Percentiles rank a stretch among this genome's conserved stretches.
phyloP scores from a whole-genome alignment of 2,888 invertebrate genomes.

The Tetanocera ferruginea region DNA sequence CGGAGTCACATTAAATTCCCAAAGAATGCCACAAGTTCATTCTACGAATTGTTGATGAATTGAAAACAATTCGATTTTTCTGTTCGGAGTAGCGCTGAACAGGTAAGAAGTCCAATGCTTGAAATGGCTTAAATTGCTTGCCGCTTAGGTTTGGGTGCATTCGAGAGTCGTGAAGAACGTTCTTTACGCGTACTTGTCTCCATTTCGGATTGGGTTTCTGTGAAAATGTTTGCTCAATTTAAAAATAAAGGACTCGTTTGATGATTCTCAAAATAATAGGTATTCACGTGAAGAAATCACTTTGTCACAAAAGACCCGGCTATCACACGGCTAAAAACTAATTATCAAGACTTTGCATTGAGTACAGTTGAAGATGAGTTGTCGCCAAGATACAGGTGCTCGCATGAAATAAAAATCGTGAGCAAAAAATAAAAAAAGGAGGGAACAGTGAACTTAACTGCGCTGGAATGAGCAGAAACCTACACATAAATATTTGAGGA shows the following conservation, averaged over 20 bases:
- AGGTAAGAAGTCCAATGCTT: neutral
- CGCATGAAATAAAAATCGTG: neutral
- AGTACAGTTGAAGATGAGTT: neutral
- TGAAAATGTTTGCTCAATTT: neutral
- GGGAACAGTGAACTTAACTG: neutral
- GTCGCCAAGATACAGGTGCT: conserved; percentile 16
- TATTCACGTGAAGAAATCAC: neutral
- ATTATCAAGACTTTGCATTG: neutral
- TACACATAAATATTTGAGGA: conserved; percentile 21
- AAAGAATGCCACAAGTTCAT: conserved; percentile 21
- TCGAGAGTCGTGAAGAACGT: conserved; percentile 17
- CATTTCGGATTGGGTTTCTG: neutral
- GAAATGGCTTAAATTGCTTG: conserved; percentile 15
- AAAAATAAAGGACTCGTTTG: neutral
- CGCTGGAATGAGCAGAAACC: conserved; percentile 14
- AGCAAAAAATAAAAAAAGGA: neutral
- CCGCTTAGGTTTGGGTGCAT: conserved; percentile 23
- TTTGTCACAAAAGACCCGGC: neutral
- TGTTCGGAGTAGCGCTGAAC: neutral
- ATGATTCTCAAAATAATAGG: neutral
- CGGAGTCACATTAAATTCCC: conserved; percentile 7
- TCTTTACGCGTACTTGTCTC: neutral
- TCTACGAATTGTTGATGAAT: conserved; percentile 34
- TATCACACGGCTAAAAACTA: neutral
- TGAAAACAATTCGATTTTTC: conserved; percentile 33